Conservation (phyloP, 2,797 vertebrate species). For the Gallinago solitaria region DNA sequence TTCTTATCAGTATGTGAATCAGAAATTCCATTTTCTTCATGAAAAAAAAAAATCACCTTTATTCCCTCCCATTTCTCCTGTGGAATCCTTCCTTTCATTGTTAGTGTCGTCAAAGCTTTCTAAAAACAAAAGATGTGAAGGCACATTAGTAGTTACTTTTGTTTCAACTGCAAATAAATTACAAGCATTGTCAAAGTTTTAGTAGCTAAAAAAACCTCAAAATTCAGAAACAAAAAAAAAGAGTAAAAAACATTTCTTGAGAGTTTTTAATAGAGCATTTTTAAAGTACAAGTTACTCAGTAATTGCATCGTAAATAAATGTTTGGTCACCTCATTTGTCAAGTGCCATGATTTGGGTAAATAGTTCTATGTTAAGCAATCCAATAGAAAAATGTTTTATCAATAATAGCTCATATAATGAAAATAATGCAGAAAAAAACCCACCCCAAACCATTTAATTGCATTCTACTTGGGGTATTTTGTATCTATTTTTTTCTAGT, state of each 20-base stretch:
- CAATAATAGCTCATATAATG: neutral
- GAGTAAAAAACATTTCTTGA: neutral
- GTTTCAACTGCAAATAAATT: slow-evolving; percentile 15
- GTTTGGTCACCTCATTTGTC: neutral
- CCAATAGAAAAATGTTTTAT: neutral
- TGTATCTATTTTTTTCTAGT: neutral
- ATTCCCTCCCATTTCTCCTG: neutral
- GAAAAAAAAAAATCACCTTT: slow-evolving; percentile 6
- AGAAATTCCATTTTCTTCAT: neutral
- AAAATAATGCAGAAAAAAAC: neutral
- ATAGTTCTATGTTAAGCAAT: neutral
- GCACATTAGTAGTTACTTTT: neutral
- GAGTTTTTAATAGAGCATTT: neutral
- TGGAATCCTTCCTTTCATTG: neutral
- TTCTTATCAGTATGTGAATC: neutral
- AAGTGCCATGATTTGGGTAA: neutral
- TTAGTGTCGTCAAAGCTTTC: slow-evolving; percentile 1
- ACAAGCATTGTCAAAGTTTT: neutral
- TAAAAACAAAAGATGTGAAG: neutral
- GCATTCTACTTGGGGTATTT: neutral
- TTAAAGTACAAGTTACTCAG: neutral
- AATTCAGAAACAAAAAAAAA: neutral
- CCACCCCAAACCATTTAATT: neutral
- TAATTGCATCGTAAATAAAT: neutral
- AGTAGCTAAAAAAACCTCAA: neutral